phyloP scores from a whole-genome alignment of 2,797 vertebrate species.

The Argya squamiceps region DNA sequence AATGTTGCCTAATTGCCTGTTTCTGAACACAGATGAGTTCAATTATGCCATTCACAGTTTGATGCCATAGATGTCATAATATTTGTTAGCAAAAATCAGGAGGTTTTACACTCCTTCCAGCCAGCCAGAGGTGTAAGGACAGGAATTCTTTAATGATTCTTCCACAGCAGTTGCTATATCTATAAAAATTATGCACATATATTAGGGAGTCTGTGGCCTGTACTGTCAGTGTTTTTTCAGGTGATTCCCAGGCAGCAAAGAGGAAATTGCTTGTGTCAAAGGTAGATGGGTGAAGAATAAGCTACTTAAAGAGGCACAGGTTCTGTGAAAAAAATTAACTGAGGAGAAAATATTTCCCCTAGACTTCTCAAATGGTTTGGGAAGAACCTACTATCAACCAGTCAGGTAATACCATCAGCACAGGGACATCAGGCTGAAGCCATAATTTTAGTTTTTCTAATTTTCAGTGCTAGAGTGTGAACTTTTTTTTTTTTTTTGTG shows the following conservation, averaged over 20 bases:
- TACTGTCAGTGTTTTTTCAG: slow-evolving; percentile 1
- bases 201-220: slow-evolving; percentile 8
- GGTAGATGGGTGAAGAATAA: slow-evolving; percentile 55
- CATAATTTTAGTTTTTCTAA: background rate
- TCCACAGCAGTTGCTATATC: background rate
- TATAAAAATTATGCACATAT: background rate
- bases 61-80: background rate
- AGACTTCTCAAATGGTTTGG: background rate
- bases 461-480: background rate
- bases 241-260: background rate
- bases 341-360: slow-evolving; percentile 32
- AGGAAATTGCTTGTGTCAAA: slow-evolving; percentile 44
- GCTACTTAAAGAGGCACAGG: slow-evolving; percentile 4
- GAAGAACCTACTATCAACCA: background rate
- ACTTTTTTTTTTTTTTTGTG: no score
- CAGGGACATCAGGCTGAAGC: background rate
- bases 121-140: background rate
- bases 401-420: background rate
- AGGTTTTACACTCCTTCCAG: background rate
- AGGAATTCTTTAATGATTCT: background rate
- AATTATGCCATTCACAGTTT: background rate
- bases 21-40: background rate
- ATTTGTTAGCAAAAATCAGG: background rate
- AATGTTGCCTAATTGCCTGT: background rate
- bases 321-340: slow-evolving; percentile 26